phyloP scores from a whole-genome alignment of 2,113 vertebrate genomes.

The Willisornis vidua region DNA sequence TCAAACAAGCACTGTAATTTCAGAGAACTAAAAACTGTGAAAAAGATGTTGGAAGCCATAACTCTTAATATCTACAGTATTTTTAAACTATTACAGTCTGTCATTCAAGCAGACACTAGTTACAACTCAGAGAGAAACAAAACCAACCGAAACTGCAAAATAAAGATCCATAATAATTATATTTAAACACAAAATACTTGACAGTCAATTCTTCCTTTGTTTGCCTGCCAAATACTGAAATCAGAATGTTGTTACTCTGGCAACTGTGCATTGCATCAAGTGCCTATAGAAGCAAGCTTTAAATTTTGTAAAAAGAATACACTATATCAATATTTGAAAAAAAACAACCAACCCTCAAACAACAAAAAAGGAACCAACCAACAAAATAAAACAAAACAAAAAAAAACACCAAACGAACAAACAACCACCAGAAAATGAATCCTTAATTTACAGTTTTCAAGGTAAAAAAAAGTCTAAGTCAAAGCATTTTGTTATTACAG shows the following conservation, averaged over 20 bases:
- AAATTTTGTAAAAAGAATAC: background rate
- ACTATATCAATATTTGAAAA: background rate
- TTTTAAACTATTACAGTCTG: background rate
- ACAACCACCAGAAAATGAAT: background rate
- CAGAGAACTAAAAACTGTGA: background rate
- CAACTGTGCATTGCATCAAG: background rate
- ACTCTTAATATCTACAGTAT: background rate
- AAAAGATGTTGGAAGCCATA: background rate
- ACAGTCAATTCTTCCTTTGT: background rate
- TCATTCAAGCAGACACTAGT: background rate
- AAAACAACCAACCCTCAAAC: background rate
- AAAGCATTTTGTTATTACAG: background rate
- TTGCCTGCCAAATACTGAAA: background rate
- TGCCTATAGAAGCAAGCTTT: background rate
- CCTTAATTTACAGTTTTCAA: background rate
- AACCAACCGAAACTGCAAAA: background rate
- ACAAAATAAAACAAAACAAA: background rate
- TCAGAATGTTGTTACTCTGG: background rate
- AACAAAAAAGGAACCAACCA: background rate
- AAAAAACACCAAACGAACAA: background rate
- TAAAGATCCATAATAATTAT: background rate
- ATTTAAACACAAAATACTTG: background rate
- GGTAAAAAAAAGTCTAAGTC: accelerated
- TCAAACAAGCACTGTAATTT: background rate
- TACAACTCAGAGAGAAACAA: background rate